Evolutionary conservation across 1,140 invertebrate genomes (phyloP).

Genomic region (Drosophila pandora): DNA sequence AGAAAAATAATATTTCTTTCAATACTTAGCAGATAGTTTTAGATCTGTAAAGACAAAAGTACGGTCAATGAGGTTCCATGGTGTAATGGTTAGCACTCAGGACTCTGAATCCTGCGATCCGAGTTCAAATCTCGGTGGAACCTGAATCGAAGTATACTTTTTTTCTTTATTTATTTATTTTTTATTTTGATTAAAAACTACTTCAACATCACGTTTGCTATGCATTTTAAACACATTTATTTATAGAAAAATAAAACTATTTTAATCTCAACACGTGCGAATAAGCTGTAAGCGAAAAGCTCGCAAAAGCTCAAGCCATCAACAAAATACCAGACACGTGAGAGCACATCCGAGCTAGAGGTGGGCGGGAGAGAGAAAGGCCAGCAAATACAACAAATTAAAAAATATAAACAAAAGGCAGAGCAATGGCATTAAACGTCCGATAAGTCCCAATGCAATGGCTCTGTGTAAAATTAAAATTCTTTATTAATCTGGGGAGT

Average conservation of each 20-base stretch:
- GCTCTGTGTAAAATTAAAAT: slow-evolving; percentile 21
- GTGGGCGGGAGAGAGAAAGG: slow-evolving; percentile 10
- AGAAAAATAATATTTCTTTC: background rate
- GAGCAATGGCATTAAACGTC: background rate
- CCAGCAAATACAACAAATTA: slow-evolving; percentile 23
- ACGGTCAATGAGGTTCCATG: slow-evolving; percentile 86
- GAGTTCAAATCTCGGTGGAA: slow-evolving; percentile 93
- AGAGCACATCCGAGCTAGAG: background rate
- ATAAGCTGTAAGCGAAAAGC: slow-evolving; percentile 5
- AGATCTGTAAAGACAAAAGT: background rate
- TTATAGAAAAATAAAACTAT: background rate
- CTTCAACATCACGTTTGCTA: background rate
- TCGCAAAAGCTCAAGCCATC: slow-evolving; percentile 17
- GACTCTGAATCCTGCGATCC: slow-evolving; percentile 96
- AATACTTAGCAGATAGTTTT: background rate
- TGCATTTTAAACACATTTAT: background rate
- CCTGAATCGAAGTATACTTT: slow-evolving; percentile 78
- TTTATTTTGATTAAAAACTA: background rate
- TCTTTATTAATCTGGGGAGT: background rate
- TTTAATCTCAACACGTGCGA: slow-evolving; percentile 18
- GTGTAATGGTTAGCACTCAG: slow-evolving; percentile 96
- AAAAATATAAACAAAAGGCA: slow-evolving; percentile 43
- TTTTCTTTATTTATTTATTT: slow-evolving; percentile 10
- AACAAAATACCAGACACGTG: slow-evolving; percentile 34
- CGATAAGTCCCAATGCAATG: slow-evolving; percentile 19